These are phyloP conservation scores for Sebastes dallii DNA, from an alignment of 2,797 vertebrate genomes.

Conservation along the genomic window DNA sequence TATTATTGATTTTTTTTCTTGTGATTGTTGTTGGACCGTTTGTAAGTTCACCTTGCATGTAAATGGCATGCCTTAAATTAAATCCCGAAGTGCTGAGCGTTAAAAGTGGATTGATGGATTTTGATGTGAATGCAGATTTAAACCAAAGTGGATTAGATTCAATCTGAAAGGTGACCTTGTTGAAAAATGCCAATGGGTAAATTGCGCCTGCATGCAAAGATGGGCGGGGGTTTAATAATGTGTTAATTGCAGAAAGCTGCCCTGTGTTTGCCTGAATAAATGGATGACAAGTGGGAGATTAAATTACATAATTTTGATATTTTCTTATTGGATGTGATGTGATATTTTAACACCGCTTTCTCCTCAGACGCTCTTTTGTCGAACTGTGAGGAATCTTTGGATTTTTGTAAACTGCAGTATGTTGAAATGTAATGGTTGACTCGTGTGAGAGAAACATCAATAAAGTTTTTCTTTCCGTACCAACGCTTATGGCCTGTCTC, in stretches of 20 bases:
- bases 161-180: conserved; percentile 5
- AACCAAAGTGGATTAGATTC: conserved; percentile 35
- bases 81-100: conserved; percentile 8
- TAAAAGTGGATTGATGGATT: conserved; percentile 11
- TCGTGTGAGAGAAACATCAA: conserved; percentile 65
- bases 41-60: neutral
- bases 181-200: conserved; percentile 15
- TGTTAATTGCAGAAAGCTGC: conserved; percentile 8
- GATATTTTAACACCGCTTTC: conserved; percentile 42
- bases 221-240: conserved; percentile 1
- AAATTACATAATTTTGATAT: conserved; percentile 33
- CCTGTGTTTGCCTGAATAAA: conserved; percentile 47
- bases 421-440: conserved; percentile 53
- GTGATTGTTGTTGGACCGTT: conserved; percentile 40
- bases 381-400: conserved; percentile 25
- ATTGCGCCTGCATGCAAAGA: conserved; percentile 13
- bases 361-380: conserved; percentile 24
- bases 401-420: conserved; percentile 53
- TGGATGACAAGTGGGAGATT: conserved; percentile 18
- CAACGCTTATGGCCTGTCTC: neutral
- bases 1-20: conserved; percentile 12
- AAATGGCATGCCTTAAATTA: conserved; percentile 14
- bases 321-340: conserved; percentile 52
- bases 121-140: conserved; percentile 4
- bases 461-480: conserved; percentile 71